These are phyloP conservation scores for Centropristis striata DNA, from an alignment of 2,113 vertebrate genomes.

Conservation along the genomic window DNA sequence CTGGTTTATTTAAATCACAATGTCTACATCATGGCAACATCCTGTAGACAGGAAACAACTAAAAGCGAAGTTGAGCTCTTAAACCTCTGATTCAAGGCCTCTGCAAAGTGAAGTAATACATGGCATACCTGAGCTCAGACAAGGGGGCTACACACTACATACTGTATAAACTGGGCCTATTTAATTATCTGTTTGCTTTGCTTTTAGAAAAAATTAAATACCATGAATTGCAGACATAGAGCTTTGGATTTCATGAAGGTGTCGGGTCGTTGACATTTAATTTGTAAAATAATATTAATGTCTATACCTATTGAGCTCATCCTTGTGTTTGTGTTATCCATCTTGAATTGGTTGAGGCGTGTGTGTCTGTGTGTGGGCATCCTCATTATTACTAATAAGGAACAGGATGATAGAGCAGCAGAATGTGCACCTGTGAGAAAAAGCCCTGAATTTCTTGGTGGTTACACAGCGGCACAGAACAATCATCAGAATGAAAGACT, in stretches of 20 bases:
- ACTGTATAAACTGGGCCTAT: neutral
- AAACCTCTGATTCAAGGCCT: slow-evolving; percentile 39
- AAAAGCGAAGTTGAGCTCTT: slow-evolving; percentile 54
- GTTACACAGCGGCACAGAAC: slow-evolving; percentile 25
- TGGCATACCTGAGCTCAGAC: slow-evolving; percentile 2
- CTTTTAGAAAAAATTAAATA: slow-evolving; percentile 2
- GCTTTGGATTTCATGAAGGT: neutral
- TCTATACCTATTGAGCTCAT: neutral
- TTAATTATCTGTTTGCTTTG: slow-evolving; percentile 11
- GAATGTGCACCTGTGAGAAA: slow-evolving; percentile 35
- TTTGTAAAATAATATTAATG: neutral
- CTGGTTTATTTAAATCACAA: slow-evolving; percentile 35
- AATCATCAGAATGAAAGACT: slow-evolving; percentile 19
- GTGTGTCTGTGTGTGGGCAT: neutral
- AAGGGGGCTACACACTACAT: slow-evolving; percentile 7
- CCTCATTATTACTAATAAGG: neutral
- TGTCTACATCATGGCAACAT: slow-evolving; percentile 28
- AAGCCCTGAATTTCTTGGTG: slow-evolving; percentile 8
- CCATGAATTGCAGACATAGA: neutral
- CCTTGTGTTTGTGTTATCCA: neutral
- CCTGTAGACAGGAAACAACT: slow-evolving; percentile 35
- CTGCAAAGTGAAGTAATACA: slow-evolving; percentile 33
- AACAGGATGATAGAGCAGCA: slow-evolving; percentile 9
- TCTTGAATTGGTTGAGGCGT: neutral
- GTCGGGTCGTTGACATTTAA: neutral